Evolutionary conservation across 30 jellyfish, hydroid and myxozoan species (phyloP).

Genomic region (Pelagia noctiluca): DNA sequence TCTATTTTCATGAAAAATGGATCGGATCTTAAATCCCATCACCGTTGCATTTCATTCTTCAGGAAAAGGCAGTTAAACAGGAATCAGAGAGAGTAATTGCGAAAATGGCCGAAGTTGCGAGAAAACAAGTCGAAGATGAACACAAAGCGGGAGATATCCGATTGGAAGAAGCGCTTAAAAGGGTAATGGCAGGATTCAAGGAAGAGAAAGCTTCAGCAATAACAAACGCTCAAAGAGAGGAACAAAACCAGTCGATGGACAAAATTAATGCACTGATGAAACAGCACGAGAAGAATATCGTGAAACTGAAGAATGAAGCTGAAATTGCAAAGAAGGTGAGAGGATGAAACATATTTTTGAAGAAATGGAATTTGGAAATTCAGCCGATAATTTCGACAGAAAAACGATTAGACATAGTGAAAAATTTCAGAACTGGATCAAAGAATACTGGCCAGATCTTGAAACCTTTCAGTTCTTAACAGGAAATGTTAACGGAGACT

Average conservation of each 20-base stretch:
- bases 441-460: neutral
- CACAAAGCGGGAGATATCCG: conserved; percentile 53
- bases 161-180: conserved; percentile 9
- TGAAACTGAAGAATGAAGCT: conserved; percentile 26
- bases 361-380: neutral
- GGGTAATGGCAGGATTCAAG: conserved; percentile 23
- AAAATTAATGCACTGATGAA: conserved; percentile 26
- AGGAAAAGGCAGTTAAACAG: conserved; percentile 12
- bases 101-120: conserved; percentile 35
- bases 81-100: conserved; percentile 51
- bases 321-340: conserved; percentile 31
- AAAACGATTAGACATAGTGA: neutral
- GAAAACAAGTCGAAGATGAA: conserved; percentile 50
- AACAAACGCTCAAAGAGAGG: conserved; percentile 22
- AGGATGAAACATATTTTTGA: neutral
- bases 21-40: neutral
- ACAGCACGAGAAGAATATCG: conserved; percentile 34
- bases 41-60: neutral
- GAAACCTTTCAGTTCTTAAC: neutral
- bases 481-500: neutral
- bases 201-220: conserved; percentile 39
- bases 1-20: neutral
- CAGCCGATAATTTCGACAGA: neutral
- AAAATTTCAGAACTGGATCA: neutral
- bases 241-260: conserved; percentile 27